A percentile compares a stretch with the other conserved stretches of the same genome.
These are phyloP conservation scores for Molossus molossus DNA, from an alignment of 2,797 vertebrate genomes.

Conservation along the genomic window DNA sequence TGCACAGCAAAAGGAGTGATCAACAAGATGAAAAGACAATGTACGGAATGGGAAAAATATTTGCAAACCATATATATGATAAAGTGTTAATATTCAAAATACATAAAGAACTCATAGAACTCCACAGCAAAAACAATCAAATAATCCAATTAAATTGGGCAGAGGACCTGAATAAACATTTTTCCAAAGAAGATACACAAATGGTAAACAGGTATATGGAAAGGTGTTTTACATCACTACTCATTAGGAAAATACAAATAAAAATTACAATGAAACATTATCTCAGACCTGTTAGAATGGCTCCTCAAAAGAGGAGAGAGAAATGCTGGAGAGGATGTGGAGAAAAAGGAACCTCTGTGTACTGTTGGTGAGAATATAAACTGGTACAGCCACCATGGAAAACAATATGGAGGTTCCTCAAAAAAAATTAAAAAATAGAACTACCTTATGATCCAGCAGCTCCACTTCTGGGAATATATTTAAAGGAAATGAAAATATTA, in stretches of 20 bases:
- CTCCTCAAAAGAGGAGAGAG: background rate
- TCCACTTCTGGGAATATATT: background rate
- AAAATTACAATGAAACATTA: background rate
- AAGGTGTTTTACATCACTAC: background rate
- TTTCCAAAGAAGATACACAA: background rate
- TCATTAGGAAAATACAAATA: background rate
- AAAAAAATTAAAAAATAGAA: background rate
- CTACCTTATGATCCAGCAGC: background rate
- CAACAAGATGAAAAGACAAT: background rate
- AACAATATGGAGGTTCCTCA: background rate
- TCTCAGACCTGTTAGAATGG: background rate
- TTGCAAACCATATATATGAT: background rate
- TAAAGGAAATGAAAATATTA: constrained; percentile 9
- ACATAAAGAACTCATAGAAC: background rate
- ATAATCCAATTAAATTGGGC: background rate
- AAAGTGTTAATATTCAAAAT: background rate
- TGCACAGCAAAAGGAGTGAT: constrained; percentile 20
- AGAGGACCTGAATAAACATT: background rate
- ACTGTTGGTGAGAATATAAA: background rate
- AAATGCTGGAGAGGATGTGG: background rate
- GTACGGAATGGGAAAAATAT: background rate
- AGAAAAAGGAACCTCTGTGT: background rate
- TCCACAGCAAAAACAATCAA: background rate
- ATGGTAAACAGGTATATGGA: background rate
- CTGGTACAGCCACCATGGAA: background rate